Evolutionary conservation across 2,797 vertebrate species (phyloP), one percentile per base, ranked within the genome.

Genomic region (Gephyroberyx darwinii): DNA sequence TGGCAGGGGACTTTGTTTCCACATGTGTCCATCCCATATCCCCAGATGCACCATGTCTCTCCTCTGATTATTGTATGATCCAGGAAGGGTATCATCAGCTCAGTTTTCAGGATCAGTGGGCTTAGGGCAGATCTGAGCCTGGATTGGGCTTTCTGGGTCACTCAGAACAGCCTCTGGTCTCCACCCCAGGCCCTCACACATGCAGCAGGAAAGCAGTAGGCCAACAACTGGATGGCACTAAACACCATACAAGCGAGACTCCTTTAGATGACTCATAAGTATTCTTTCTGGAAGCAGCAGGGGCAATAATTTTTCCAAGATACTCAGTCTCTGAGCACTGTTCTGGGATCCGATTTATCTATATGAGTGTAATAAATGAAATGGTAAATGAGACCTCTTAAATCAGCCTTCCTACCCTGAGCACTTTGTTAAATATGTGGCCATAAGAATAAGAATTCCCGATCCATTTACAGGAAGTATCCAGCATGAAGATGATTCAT

Each of bases 1-100:
- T 26, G 26, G 26, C 26, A 26, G 26, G 26, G 26, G 26, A 26
- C 26, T 26, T n/a, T 80, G 73, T 72, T 80, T 83, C 78, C 82
- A 78, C 43, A 26, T 26, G 65, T 85, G 79, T 83, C 73, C 63
- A 52, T 6, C 70, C 63, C 73, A 71, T 81, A 80, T 86, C 83
- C 77, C 71, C 54, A 73, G 57, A 83, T 69, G 58, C 69, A 79
- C 53, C 17, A 2, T 74, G 73, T 86, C 68, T 86, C 68, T 78
- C 83, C 79, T 85, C 53, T 65, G 69, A 68, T 85, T 89, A 86
- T 89, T 88, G 75, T 87, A 89, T 90, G 85, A 90, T 91, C 89
- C 83, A 57, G 61, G 80, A 75, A 75, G 75, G 84, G 85, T 84
- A 83, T 90, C 70, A 83, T 84, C 83, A 80, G 82, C 74, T 84